These are phyloP conservation scores for Alectura lathami DNA, from an alignment of 2,113 vertebrate species.

Conservation along the genomic window DNA sequence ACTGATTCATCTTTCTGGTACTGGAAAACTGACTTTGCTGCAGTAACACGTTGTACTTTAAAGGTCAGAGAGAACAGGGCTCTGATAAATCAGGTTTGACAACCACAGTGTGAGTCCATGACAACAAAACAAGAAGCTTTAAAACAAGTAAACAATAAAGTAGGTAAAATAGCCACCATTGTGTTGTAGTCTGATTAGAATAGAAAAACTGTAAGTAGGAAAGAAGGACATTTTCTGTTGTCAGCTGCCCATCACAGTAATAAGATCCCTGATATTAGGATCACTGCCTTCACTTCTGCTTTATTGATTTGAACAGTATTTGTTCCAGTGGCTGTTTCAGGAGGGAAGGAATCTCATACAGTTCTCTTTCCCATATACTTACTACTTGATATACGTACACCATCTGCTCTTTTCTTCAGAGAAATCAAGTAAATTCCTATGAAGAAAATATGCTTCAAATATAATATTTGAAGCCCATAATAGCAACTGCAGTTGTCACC, in stretches of 20 bases:
- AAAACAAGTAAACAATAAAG: slow-evolving; percentile 60
- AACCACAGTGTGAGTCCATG: slow-evolving; percentile 31
- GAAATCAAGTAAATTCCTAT: background rate
- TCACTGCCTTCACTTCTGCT: background rate
- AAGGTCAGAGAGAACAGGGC: slow-evolving; percentile 68
- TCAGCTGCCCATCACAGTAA: background rate
- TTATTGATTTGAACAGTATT: background rate
- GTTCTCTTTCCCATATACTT: background rate
- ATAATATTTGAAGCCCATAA: background rate
- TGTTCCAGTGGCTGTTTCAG: background rate
- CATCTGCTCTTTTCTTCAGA: background rate
- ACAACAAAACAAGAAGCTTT: slow-evolving; percentile 68
- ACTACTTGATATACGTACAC: background rate
- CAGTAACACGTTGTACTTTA: slow-evolving; percentile 68
- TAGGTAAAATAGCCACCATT: background rate
- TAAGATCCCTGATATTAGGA: background rate
- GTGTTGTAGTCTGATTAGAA: background rate
- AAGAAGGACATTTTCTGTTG: background rate
- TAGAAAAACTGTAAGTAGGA: background rate
- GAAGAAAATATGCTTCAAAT: background rate
- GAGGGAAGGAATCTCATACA: background rate
- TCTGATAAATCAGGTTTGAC: slow-evolving; percentile 74
- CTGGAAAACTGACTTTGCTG: slow-evolving; percentile 50
- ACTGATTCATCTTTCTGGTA: slow-evolving; percentile 61
- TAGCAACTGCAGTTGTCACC: background rate